Evolutionary conservation across 2,113 vertebrate genomes (phyloP).

Genomic region (Callopanchax toddi): DNA sequence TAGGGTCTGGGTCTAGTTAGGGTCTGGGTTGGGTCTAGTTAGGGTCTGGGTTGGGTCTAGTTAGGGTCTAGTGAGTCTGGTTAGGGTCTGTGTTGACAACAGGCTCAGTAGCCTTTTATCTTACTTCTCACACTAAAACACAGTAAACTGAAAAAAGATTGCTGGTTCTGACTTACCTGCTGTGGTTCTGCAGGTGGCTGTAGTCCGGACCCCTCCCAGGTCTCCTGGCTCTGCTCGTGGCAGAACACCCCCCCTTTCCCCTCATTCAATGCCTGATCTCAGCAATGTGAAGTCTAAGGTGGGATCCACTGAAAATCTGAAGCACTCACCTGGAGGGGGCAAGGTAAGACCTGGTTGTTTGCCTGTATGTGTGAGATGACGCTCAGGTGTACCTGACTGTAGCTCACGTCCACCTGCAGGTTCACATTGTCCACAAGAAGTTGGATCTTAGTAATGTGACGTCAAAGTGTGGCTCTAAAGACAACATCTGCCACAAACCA

Average conservation of each 20-base stretch:
- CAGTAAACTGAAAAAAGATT: no score
- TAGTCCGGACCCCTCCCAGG: constrained; percentile 91
- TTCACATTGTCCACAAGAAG: constrained; percentile 83
- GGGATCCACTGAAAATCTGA: constrained; percentile 91
- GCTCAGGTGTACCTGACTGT: not conserved
- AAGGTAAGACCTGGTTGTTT: constrained; percentile 78
- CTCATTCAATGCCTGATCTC: constrained; percentile 89
- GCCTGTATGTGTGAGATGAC: no score
- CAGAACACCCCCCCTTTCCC: constrained; percentile 73
- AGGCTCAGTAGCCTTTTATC: no score
- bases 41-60: no score
- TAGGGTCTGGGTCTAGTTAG: no score
- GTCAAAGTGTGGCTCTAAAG: constrained; percentile 90
- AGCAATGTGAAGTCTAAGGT: constrained; percentile 92
- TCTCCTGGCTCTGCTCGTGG: constrained; percentile 87
- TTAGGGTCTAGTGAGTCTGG: no score
- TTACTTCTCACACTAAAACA: no score
- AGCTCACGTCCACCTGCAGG: constrained; percentile 71
- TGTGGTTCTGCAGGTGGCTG: constrained; percentile 72
- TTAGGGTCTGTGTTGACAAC: no score
- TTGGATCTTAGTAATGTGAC: constrained; percentile 86
- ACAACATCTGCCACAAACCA: constrained; percentile 91
- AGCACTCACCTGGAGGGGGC: constrained; percentile 90
- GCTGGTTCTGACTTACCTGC: not conserved
- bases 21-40: no score